Evolutionary conservation across 2,797 vertebrate species (phyloP).

Genomic region (Chiloscyllium punctatum): DNA sequence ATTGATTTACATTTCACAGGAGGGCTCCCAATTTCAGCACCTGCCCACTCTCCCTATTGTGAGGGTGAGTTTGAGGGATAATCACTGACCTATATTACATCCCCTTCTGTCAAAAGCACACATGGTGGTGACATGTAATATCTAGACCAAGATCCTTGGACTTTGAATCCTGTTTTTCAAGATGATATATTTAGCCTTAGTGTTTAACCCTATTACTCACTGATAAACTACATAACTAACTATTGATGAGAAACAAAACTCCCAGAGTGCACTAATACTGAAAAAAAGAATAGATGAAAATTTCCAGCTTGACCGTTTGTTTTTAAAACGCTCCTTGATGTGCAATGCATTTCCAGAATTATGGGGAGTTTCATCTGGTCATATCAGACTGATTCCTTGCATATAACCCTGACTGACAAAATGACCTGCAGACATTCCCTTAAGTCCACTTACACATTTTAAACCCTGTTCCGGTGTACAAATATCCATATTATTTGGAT

Average conservation of each 20-base stretch:
- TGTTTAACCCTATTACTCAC: not conserved
- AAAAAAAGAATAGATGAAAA: not conserved
- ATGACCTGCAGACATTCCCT: not conserved
- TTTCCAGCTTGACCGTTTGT: not conserved
- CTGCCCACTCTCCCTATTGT: no score
- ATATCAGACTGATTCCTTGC: not conserved
- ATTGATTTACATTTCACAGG: no score
- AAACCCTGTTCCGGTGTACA: not conserved
- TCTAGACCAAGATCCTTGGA: no score
- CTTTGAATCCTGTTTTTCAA: not conserved
- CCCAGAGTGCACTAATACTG: not conserved
- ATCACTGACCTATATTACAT: no score
- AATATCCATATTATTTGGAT: not conserved
- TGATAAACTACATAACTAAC: not conserved
- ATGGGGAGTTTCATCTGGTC: not conserved
- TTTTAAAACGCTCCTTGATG: not conserved
- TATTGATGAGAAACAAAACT: not conserved
- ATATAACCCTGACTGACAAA: not conserved
- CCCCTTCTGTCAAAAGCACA: no score
- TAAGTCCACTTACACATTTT: not conserved
- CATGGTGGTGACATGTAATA: no score
- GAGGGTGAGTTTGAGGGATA: no score
- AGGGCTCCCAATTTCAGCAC: no score
- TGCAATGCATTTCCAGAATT: not conserved
- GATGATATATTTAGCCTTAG: not conserved